phyloP scores from a whole-genome alignment of 1,140 invertebrate species.

The Cryptotermes secundus region DNA sequence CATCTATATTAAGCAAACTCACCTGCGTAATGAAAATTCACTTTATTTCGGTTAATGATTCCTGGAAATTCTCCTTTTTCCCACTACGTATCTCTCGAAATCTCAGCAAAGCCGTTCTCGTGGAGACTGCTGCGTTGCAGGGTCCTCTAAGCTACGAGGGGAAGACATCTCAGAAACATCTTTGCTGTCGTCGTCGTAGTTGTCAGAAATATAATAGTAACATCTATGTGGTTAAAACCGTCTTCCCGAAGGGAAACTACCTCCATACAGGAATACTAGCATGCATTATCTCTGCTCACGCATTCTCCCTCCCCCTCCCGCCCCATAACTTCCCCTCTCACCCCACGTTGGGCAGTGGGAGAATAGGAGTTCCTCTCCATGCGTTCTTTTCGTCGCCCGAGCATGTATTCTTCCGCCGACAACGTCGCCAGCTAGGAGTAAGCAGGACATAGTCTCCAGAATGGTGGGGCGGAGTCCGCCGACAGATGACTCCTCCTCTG shows the following conservation, averaged over 20 bases:
- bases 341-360: not conserved
- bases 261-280: conserved; percentile 24
- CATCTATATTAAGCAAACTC: not conserved
- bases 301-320: not conserved
- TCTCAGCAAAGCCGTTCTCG: conserved; percentile 2
- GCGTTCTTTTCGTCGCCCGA: not conserved
- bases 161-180: not conserved
- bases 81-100: too few relatives aligned
- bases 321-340: not conserved
- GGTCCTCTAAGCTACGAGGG: not conserved
- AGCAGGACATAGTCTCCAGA: not conserved
- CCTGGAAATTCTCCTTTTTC: too few relatives aligned
- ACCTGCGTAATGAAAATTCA: not conserved
- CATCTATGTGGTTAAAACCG: conserved; percentile 23
- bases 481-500: not conserved
- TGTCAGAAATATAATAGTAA: not conserved
- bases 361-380: not conserved
- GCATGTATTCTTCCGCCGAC: conserved; percentile 3
- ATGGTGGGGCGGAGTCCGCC: not conserved
- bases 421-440: not conserved
- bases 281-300: conserved; percentile 26
- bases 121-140: not conserved
- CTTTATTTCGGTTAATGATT: not conserved
- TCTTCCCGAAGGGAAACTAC: conserved; percentile 28
- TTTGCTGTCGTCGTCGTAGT: not conserved